A percentile compares a stretch with the other conserved stretches of the same genome.
These are phyloP conservation scores for Apodemus speciosus DNA, from an alignment of 2,113 vertebrate genomes.

Conservation along the genomic window DNA sequence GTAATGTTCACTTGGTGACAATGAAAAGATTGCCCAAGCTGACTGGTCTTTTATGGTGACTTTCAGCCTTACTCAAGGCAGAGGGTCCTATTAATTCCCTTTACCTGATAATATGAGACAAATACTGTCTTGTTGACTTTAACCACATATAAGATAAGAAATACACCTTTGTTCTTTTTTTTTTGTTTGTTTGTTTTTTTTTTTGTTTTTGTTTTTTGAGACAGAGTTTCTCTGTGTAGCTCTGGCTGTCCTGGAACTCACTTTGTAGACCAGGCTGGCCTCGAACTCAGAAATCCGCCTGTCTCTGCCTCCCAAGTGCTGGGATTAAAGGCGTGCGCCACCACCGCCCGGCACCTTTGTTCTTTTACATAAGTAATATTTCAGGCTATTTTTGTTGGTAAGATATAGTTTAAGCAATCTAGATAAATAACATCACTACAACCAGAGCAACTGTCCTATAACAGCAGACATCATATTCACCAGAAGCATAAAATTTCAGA, in stretches of 20 bases:
- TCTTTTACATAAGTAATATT: neutral
- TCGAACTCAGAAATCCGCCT: no score
- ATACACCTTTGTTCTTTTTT: neutral
- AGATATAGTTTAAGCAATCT: neutral
- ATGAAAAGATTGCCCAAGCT: neutral
- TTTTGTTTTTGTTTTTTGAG: no score
- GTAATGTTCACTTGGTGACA: neutral
- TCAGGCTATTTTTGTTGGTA: slow-evolving; percentile 16
- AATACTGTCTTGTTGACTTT: neutral
- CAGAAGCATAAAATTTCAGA: neutral
- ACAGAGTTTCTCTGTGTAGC: no score
- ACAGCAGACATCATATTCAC: neutral
- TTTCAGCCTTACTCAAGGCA: neutral
- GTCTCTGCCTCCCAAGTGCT: no score
- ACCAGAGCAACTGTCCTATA: neutral
- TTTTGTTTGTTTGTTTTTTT: no score
- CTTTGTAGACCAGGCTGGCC: no score
- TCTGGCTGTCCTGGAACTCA: no score
- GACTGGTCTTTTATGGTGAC: neutral
- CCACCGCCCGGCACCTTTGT: no score
- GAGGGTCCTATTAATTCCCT: neutral
- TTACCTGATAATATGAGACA: neutral
- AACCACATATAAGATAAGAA: neutral
- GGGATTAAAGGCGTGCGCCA: no score
- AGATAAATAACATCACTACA: neutral